phyloP scores from a whole-genome alignment of 1,140 invertebrate species.

The Caenorhabditis inopinata region DNA sequence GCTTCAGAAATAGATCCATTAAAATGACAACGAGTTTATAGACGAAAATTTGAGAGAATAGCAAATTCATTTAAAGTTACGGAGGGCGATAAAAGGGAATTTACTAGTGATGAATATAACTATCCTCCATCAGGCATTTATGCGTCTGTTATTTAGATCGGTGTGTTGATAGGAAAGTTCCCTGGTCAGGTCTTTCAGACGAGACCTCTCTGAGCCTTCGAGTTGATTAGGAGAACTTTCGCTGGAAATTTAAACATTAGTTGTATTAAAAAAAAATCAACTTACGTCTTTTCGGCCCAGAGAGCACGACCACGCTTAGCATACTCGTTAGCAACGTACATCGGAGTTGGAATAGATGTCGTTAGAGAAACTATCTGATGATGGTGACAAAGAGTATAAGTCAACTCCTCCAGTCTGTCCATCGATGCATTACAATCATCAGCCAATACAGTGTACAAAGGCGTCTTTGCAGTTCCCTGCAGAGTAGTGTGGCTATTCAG shows the following conservation, averaged over 20 bases:
- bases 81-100: no score
- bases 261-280: not conserved
- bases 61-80: no score
- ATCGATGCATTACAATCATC: conserved; percentile 39
- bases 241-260: not conserved
- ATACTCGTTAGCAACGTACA: conserved; percentile 47
- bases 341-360: conserved; percentile 44
- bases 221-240: not conserved
- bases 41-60: no score
- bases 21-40: no score
- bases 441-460: conserved; percentile 41
- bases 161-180: not conserved
- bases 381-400: conserved; percentile 30
- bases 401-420: conserved; percentile 41
- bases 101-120: no score
- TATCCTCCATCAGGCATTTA: no score
- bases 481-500: conserved; percentile 46
- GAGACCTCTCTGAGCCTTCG: not conserved
- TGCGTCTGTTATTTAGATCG: not conserved
- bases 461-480: conserved; percentile 46
- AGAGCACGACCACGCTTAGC: conserved; percentile 42
- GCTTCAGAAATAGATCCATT: no score
- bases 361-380: conserved; percentile 27
- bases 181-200: conserved; percentile 12
- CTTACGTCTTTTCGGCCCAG: conserved; percentile 24